Conservation (phyloP, 2,888 invertebrate species). For the Drosophila peninsularis region DNA sequence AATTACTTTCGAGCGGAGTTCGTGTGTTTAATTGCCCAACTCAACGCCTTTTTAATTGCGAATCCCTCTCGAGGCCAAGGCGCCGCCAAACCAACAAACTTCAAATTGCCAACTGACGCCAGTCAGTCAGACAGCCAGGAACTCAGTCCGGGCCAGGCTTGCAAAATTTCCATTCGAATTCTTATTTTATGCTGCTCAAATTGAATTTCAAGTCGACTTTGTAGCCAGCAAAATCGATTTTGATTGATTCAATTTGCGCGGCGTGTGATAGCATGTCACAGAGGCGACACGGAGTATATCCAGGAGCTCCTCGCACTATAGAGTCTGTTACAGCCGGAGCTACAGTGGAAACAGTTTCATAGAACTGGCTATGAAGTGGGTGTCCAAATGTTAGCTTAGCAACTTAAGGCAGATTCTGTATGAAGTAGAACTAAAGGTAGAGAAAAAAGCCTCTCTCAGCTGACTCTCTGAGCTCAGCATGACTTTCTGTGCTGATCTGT, state of each 20-base stretch:
- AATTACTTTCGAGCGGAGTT: constrained; percentile 60
- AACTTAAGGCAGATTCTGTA: background rate
- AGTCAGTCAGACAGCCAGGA: constrained; percentile 14
- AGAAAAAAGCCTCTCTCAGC: background rate
- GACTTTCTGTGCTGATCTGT: too few relatives aligned
- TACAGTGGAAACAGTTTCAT: background rate
- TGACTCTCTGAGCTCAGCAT: background rate
- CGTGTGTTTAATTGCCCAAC: constrained; percentile 76
- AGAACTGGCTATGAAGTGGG: background rate
- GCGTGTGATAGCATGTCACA: constrained; percentile 69
- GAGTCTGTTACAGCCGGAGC: background rate
- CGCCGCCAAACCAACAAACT: background rate
- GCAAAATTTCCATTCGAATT: constrained; percentile 39
- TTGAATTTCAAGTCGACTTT: constrained; percentile 74
- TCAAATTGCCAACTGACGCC: constrained; percentile 47
- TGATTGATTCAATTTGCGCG: constrained; percentile 82
- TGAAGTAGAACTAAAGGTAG: background rate
- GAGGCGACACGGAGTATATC: background rate
- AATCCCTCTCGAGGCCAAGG: constrained; percentile 22
- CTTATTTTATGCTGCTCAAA: constrained; percentile 52
- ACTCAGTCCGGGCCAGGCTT: constrained; percentile 8
- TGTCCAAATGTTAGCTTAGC: too few relatives aligned
- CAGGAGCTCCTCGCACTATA: background rate
- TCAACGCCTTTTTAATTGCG: constrained; percentile 77
- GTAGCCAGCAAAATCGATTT: constrained; percentile 77